Evolutionary conservation across 2,113 vertebrate species (phyloP), one percentile per base, ranked within the genome.

Genomic region (Alaudala cheleensis): DNA sequence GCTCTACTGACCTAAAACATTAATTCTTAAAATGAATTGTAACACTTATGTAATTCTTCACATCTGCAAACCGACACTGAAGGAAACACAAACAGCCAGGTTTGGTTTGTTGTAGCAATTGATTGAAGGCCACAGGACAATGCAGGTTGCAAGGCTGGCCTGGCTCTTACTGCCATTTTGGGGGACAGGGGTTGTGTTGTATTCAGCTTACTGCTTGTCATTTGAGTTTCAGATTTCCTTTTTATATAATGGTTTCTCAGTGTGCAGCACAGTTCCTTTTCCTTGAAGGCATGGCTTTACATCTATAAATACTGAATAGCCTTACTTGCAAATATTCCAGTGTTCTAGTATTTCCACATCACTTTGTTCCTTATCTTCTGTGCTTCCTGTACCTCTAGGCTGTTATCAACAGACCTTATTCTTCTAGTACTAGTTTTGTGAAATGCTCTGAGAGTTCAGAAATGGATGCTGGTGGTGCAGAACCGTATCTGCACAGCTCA

Each of bases 241-340:
- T 77, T 51, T 61, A 17, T 11, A 19, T 34, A 90, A 73, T 15
- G 40, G 26, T 11, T 61, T 54, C 74, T 57, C 49, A 39, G 37
- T 69, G 72, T 60, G 45, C 54, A 81, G 51, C 50, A 23, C 28
- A 18, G 49, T 64, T 72, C 45, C 51, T 67, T 56, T 71, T 69
- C 44, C 79, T 57, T 44, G 61, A 51, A 83, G 53, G 21, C 29
- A 22, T 33, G 53, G 51, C 23, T 96, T 86, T 89, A 49, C 29
- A n/a, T 74, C 74, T 61, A 18, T 92, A 77, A 95, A 86, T 77
- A 45, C 76, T 66, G 61, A 78, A 78, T 45, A 56, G 34, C 37
- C 45, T 57, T 57, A 12, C 45, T 74, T 78, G 47, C 69, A 74
- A 45, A 49, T 79, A 42, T 54, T 47, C 49, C 39, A 78, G 21